Evolutionary conservation across 2,113 vertebrate genomes (phyloP), one percentile per base, ranked within the genome.

Genomic region (Mola mola): DNA sequence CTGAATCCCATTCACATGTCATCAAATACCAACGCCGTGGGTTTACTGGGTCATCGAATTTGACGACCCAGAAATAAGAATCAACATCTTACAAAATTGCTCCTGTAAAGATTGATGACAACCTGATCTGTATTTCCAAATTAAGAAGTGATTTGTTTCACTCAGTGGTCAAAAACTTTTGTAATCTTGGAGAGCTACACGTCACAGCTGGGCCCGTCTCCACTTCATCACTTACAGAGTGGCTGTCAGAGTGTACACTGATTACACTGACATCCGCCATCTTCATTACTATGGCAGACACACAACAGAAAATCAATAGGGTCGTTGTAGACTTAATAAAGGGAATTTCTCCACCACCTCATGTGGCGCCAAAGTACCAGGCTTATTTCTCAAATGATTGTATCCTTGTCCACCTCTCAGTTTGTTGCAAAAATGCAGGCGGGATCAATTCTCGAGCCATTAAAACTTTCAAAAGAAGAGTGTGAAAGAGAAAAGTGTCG

Each of bases 311-410:
- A 86, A 85, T 86, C 83, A 48, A 88, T 86, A 26, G 51, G 63
- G 56, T 72, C 34, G 41, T 86, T 82, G 67, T 79, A 68, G 75
- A 82, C 70, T 80, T 73, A 80, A 82, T 86, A 78, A 81, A 80
- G 57, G 66, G 78, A 61, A 78, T 79, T 82, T 85, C 64, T 76
- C 59, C n/a, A 20, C 11, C 2, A n/a, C 49, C 38, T 76, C 43
- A 29, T 13, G 57, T 4, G 3, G 10, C 8, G 12, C 33, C 44
- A 52, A 65, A 66, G 52, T 29, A 41, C 4, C 37, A 1, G 48
- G 24, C 48, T 64, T 43, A 37, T 53, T 81, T 66, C 60, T 37
- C 4, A 0, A 38, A 29, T 65, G 34, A 61, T 75, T 65, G 52
- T 3, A 52, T 56, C 46, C 41, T 43, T 42, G 61, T 44, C 6